Conservation (phyloP, 2,113 vertebrate species). For the Cyprinus carpio region DNA sequence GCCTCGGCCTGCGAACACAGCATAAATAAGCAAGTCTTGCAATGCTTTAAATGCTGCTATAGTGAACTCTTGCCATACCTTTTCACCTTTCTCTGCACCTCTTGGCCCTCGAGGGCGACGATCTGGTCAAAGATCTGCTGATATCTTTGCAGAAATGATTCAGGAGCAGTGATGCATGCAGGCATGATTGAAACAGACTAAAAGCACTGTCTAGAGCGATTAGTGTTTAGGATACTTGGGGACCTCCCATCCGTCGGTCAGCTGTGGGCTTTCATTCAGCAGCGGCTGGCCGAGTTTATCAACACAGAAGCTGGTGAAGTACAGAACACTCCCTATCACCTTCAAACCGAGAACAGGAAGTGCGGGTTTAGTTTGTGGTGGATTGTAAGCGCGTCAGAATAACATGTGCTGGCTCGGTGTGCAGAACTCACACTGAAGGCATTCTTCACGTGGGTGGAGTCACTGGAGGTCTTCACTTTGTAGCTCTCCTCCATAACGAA, state of each 20-base stretch:
- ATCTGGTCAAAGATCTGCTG: slow-evolving; percentile 93
- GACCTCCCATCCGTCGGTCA: slow-evolving; percentile 95
- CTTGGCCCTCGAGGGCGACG: slow-evolving; percentile 91
- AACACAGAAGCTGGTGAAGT: slow-evolving; percentile 95
- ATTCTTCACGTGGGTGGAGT: slow-evolving; percentile 80
- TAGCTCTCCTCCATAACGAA: slow-evolving; percentile 84
- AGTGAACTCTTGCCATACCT: slow-evolving; percentile 72
- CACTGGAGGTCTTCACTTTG: slow-evolving; percentile 63
- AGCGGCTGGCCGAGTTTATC: slow-evolving; percentile 98
- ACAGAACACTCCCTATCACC: slow-evolving; percentile 95
- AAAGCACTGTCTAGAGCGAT: background rate
- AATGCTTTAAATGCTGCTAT: background rate
- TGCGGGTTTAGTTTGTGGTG: background rate
- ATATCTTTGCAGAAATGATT: slow-evolving; percentile 88
- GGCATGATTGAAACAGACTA: background rate
- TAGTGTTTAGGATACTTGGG: slow-evolving; percentile 91
- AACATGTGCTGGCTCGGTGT: background rate
- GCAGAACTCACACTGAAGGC: slow-evolving; percentile 90
- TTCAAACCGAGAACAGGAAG: slow-evolving; percentile 64
- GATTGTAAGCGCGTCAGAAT: background rate
- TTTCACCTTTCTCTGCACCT: slow-evolving; percentile 93
- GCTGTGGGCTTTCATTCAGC: slow-evolving; percentile 93
- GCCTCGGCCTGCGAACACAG: slow-evolving; percentile 79
- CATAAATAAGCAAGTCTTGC: background rate
- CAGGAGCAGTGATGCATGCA: slow-evolving; percentile 77